Evolutionary conservation across 2,113 vertebrate genomes (phyloP).

Genomic region (Varanus komodoensis): DNA sequence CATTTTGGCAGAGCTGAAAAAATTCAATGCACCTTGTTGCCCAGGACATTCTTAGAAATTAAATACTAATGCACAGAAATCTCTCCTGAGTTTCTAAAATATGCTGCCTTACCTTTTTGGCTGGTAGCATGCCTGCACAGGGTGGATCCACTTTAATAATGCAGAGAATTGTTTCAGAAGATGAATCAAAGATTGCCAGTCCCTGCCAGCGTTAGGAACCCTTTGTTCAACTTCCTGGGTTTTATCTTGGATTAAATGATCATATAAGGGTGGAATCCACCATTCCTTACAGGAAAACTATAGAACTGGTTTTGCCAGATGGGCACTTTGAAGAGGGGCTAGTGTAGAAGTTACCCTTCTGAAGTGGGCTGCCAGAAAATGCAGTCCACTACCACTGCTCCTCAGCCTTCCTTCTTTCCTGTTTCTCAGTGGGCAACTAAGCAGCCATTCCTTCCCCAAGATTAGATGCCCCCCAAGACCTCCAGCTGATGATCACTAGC

Average conservation of each 20-base stretch:
- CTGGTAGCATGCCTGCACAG: not conserved
- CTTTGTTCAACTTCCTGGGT: not conserved
- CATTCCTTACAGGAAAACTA: not conserved
- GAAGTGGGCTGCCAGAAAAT: not conserved
- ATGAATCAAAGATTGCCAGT: not conserved
- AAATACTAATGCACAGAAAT: not conserved
- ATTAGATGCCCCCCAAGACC: not conserved
- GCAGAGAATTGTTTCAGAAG: not conserved
- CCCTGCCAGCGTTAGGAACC: not conserved
- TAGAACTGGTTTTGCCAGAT: not conserved
- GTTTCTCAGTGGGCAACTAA: not conserved
- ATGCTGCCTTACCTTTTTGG: not conserved
- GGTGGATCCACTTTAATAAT: not conserved
- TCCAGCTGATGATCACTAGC: not conserved
- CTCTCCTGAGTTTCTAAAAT: not conserved
- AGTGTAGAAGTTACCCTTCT: too few relatives aligned
- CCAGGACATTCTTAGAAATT: not conserved
- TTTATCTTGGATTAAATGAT: constrained; percentile 5
- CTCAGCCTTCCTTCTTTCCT: not conserved
- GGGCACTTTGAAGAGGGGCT: not conserved
- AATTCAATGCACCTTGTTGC: not conserved
- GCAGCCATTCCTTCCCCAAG: too few relatives aligned
- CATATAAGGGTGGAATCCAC: not conserved
- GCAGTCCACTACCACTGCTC: not conserved
- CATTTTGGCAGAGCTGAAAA: not conserved